Conservation (phyloP, 2,888 invertebrate species). For the Orchesella flavescens region DNA sequence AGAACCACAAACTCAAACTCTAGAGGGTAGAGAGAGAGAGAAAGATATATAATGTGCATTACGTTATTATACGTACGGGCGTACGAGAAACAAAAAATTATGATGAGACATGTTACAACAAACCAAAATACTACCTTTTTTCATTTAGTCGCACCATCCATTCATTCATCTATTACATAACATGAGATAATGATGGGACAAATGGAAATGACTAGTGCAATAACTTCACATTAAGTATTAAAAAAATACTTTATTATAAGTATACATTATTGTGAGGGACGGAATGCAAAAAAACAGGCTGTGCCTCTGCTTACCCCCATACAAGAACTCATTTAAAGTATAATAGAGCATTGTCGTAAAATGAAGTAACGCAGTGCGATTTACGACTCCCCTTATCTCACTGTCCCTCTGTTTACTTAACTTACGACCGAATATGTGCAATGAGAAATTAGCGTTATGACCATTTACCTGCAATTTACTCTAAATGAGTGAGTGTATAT, state of each 20-base stretch:
- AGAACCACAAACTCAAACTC: neutral
- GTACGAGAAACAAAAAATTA: slow-evolving; percentile 3
- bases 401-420: slow-evolving; percentile 16
- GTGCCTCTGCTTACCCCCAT: too few species aligned
- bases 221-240: slow-evolving; percentile 46
- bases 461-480: slow-evolving; percentile 8
- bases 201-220: slow-evolving; percentile 35
- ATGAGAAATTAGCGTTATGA: slow-evolving; percentile 41
- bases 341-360: neutral
- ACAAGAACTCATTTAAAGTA: too few species aligned
- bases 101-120: neutral
- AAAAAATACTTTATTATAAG: slow-evolving; percentile 13
- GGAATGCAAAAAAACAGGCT: neutral
- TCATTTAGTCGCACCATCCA: neutral
- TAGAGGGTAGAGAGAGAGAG: neutral
- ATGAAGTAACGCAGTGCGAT: neutral
- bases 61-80: too few species aligned
- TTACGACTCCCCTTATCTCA: neutral
- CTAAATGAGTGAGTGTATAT: neutral
- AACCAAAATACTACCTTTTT: neutral
- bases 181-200: slow-evolving; percentile 13
- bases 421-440: slow-evolving; percentile 38
- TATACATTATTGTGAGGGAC: slow-evolving; percentile 18
- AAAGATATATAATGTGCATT: too few species aligned
- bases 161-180: slow-evolving; percentile 36